Evolutionary conservation across 2,113 vertebrate species (phyloP).

Genomic region (Rallus limicola): DNA sequence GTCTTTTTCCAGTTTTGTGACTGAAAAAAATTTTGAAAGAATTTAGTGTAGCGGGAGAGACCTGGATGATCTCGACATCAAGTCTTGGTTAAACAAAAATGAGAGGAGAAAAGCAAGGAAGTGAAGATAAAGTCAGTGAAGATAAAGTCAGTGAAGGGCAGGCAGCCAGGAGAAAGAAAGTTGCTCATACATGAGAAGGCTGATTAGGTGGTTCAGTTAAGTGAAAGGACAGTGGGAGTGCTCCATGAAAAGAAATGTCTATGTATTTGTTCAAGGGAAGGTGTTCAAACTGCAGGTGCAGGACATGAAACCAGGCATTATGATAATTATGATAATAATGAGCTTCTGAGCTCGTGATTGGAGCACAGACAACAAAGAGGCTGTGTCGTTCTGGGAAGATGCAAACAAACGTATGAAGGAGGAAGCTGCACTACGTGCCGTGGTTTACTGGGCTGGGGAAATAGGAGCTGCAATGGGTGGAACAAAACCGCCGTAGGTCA

Average conservation of each 20-base stretch:
- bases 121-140: background rate
- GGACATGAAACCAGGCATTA: background rate
- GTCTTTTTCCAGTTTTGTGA: background rate
- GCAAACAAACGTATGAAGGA: background rate
- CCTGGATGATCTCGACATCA: background rate
- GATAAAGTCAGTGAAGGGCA: background rate
- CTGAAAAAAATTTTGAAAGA: background rate
- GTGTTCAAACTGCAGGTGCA: background rate
- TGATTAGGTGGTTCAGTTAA: background rate
- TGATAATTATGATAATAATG: fast-evolving
- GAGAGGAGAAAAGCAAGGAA: background rate
- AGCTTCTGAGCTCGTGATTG: background rate
- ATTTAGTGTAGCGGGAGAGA: background rate
- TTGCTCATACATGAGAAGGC: background rate
- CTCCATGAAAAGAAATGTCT: background rate
- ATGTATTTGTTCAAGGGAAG: background rate
- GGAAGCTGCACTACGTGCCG: fast-evolving
- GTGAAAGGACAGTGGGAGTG: background rate
- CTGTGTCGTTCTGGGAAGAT: background rate
- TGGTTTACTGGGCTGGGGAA: background rate
- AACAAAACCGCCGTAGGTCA: background rate
- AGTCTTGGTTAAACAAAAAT: background rate
- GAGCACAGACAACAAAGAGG: background rate
- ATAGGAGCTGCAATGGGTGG: fast-evolving
- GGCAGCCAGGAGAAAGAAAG: background rate